A percentile compares a stretch with the other conserved stretches of the same genome.
Evolutionary conservation across 2,888 invertebrate species (phyloP).

Genomic region (Melitaea athalia): DNA sequence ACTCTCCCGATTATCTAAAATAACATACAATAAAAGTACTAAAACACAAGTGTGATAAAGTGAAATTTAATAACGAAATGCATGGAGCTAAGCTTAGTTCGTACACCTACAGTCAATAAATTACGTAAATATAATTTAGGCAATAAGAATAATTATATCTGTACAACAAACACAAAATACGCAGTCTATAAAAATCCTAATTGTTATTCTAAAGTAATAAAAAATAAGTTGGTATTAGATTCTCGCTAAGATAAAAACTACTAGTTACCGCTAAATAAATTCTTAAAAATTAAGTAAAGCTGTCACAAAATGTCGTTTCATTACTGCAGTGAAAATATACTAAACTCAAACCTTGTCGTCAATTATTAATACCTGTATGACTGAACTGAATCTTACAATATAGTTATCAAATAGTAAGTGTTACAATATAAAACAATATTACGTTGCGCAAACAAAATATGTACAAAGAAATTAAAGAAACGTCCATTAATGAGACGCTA

Average conservation of each 20-base stretch:
- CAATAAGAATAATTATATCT: slow-evolving; percentile 66
- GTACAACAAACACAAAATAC: slow-evolving; percentile 62
- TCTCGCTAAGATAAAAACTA: slow-evolving; percentile 39
- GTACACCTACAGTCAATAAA: slow-evolving; percentile 72
- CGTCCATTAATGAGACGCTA: neutral
- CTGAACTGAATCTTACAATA: neutral
- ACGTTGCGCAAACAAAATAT: neutral
- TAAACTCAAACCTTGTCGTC: neutral
- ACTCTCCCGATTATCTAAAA: slow-evolving; percentile 74
- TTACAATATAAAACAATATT: neutral
- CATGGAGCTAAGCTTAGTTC: slow-evolving; percentile 70
- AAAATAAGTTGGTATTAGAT: slow-evolving; percentile 41
- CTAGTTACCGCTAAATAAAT: slow-evolving; percentile 46
- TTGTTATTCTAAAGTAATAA: slow-evolving; percentile 34
- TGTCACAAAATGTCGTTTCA: slow-evolving; percentile 51
- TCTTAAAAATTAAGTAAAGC: slow-evolving; percentile 75
- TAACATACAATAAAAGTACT: slow-evolving; percentile 64
- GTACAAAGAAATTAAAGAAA: neutral
- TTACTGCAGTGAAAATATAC: slow-evolving; percentile 28
- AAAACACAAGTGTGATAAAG: slow-evolving; percentile 70
- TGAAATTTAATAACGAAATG: slow-evolving; percentile 75
- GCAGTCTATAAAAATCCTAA: slow-evolving; percentile 42
- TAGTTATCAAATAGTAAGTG: neutral
- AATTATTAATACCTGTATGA: slow-evolving; percentile 6
- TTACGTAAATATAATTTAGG: slow-evolving; percentile 81